Evolutionary conservation across 2,113 vertebrate species (phyloP).

Genomic region (Erythrolamprus reginae): DNA sequence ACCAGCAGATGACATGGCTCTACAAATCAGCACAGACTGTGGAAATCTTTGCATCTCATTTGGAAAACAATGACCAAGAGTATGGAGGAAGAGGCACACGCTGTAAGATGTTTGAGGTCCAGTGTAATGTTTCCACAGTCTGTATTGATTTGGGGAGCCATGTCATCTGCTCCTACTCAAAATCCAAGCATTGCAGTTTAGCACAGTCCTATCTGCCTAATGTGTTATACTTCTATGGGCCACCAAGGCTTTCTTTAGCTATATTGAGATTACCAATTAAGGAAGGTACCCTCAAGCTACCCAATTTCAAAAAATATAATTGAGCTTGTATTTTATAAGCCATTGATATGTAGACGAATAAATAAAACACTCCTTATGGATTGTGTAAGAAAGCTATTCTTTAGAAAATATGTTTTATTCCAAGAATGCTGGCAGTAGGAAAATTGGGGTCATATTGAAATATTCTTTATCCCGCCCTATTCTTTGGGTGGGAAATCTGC

Average conservation of each 20-base stretch:
- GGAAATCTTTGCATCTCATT: too few species aligned
- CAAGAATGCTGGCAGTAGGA: neutral
- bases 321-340: neutral
- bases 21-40: too few species aligned
- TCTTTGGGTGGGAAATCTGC: neutral
- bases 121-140: too few species aligned
- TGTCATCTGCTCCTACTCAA: too few species aligned
- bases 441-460: neutral
- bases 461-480: too few species aligned
- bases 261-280: neutral
- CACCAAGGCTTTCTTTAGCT: neutral
- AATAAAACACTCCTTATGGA: neutral
- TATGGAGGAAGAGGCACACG: too few species aligned
- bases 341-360: neutral
- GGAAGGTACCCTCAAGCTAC: neutral
- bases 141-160: too few species aligned
- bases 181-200: neutral
- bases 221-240: neutral
- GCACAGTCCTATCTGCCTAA: neutral
- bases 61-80: too few species aligned
- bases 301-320: neutral
- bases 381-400: neutral
- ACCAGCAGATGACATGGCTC: too few species aligned
- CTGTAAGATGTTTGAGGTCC: too few species aligned
- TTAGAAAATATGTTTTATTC: neutral